phyloP scores from a whole-genome alignment of 2,888 invertebrate species.

The Dasypolia templi region DNA sequence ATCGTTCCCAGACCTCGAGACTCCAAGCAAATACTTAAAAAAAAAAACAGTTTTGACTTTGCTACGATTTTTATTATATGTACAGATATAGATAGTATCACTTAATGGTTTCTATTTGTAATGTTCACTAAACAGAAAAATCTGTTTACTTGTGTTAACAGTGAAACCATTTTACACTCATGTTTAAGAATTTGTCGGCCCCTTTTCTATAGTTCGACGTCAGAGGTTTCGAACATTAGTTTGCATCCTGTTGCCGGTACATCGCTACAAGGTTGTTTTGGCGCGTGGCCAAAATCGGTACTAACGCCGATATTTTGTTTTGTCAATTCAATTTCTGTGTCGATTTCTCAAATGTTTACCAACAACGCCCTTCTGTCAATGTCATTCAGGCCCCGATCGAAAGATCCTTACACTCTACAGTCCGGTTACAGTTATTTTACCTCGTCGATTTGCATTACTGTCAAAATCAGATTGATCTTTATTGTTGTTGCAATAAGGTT shows the following conservation, averaged over 20 bases:
- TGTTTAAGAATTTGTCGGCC: neutral
- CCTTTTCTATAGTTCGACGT: neutral
- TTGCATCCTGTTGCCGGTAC: conserved; percentile 6
- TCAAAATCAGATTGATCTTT: no score
- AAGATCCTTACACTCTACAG: neutral
- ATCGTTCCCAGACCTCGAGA: no score
- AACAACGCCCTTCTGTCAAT: neutral
- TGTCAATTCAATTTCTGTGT: neutral
- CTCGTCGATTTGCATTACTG: no score
- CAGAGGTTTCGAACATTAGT: neutral
- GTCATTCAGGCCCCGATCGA: neutral
- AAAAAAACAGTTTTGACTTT: no score
- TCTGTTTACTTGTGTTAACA: neutral
- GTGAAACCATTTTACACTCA: neutral
- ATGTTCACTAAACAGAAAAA: neutral
- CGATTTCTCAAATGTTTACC: neutral
- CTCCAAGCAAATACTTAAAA: no score
- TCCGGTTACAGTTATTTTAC: no score
- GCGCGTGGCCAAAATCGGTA: neutral
- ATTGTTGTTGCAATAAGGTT: no score
- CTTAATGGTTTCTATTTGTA: neutral
- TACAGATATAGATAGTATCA: no score
- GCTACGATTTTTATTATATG: no score
- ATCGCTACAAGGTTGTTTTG: neutral
- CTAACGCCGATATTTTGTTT: neutral